A percentile compares a stretch with the other conserved stretches of the same genome.
phyloP scores from a whole-genome alignment of 2,797 vertebrate species.

The Molossus molossus region DNA sequence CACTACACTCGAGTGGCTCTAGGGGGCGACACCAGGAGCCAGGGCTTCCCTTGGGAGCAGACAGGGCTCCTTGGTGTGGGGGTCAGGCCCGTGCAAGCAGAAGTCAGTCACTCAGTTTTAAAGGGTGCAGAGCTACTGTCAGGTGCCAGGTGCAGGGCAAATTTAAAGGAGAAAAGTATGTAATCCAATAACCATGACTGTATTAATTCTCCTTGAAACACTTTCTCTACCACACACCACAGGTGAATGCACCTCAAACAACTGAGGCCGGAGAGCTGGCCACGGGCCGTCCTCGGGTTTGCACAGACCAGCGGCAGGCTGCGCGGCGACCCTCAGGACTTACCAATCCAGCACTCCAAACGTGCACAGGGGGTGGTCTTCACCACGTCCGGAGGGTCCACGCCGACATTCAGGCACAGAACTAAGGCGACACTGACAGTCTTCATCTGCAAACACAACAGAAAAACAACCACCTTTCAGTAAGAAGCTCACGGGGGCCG shows the following conservation, averaged over 20 bases:
- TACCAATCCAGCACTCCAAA: slow-evolving; percentile 99
- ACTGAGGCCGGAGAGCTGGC: not conserved
- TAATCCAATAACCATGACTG: not conserved
- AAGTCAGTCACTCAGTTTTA: too few species aligned
- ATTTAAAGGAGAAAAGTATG: slow-evolving; percentile 3
- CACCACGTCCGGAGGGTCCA: slow-evolving; percentile 99
- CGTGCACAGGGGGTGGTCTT: slow-evolving; percentile 99
- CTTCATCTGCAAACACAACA: slow-evolving; percentile 95
- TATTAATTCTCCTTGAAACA: not conserved
- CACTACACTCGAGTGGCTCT: not conserved
- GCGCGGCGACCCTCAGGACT: slow-evolving; percentile 75
- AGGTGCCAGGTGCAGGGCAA: not conserved
- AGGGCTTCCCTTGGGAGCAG: not conserved
- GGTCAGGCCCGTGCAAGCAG: not conserved
- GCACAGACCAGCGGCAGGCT: too few species aligned
- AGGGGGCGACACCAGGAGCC: not conserved
- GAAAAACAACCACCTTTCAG: not conserved
- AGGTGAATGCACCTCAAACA: not conserved
- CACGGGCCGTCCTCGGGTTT: not conserved
- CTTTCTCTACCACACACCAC: not conserved
- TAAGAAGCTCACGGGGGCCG: not conserved
- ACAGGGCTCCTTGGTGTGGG: not conserved
- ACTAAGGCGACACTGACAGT: slow-evolving; percentile 99
- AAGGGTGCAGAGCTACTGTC: not conserved
- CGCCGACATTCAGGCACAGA: slow-evolving; percentile 98